Conservation (phyloP, 2,888 invertebrate genomes). For the Calameuta idolon region DNA sequence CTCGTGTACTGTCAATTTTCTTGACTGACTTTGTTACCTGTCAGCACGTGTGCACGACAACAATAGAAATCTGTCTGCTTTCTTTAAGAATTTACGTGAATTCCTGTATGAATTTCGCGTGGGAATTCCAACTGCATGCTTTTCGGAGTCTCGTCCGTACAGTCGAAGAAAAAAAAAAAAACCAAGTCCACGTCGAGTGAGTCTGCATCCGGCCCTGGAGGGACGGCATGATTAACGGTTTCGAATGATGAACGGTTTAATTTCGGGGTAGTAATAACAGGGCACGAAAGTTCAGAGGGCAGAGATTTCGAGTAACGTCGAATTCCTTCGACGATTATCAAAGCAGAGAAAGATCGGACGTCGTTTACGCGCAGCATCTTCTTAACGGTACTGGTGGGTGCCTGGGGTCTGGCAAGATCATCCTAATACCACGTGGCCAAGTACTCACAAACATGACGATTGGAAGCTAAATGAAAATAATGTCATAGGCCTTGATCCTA, state of each 20-base stretch:
- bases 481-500: not conserved
- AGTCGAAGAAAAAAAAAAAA: not conserved
- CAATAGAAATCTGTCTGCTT: not conserved
- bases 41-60: not conserved
- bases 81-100: not conserved
- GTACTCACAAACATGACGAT: not conserved
- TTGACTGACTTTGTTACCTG: not conserved
- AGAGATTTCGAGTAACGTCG: conserved; percentile 9
- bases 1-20: too few species aligned
- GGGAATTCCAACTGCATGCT: not conserved
- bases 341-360: not conserved
- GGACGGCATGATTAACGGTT: conserved; percentile 54
- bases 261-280: conserved; percentile 22
- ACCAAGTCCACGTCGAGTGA: not conserved
- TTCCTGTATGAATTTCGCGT: not conserved
- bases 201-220: conserved; percentile 20
- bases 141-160: not conserved
- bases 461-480: not conserved
- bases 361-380: not conserved
- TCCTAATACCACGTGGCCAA: not conserved
- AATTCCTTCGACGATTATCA: not conserved
- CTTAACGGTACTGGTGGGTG: not conserved
- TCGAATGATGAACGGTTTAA: conserved; percentile 58
- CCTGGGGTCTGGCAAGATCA: not conserved
- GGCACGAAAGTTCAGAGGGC: conserved; percentile 3